Evolutionary conservation across 2,888 invertebrate species (phyloP).

Genomic region (Agriopis aurantiaria): DNA sequence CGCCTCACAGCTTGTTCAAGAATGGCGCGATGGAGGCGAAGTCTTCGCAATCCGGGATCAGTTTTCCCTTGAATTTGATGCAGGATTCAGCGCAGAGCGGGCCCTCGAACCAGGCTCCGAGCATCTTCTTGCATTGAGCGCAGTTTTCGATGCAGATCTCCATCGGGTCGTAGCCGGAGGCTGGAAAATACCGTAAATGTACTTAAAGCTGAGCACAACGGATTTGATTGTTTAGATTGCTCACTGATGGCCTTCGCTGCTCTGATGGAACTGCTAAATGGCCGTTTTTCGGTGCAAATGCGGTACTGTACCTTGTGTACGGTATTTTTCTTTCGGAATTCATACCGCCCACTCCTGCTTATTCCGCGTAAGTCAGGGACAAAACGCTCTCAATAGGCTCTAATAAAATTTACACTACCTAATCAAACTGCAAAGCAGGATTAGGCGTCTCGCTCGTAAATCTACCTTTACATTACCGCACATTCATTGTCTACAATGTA

Average conservation of each 20-base stretch:
- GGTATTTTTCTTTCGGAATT: no score
- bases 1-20: constrained; percentile 80
- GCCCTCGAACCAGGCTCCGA: constrained; percentile 94
- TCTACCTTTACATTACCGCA: constrained; percentile 29
- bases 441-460: constrained; percentile 29
- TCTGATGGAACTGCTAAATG: no score
- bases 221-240: neutral
- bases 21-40: constrained; percentile 93
- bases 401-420: constrained; percentile 12
- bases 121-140: constrained; percentile 96
- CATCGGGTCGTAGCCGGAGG: constrained; percentile 84
- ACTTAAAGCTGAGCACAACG: neutral
- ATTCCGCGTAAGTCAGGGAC: no score
- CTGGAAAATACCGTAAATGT: constrained; percentile 52
- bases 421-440: constrained; percentile 24
- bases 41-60: constrained; percentile 95
- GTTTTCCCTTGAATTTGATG: constrained; percentile 92
- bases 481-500: constrained; percentile 20
- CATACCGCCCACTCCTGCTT: no score
- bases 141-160: constrained; percentile 94
- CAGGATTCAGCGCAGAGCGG: constrained; percentile 94
- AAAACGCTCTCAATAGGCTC: no score
- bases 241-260: no score
- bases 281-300: no score
- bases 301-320: no score